These are phyloP conservation scores for Ptiloglossa arizonensis DNA, from an alignment of 1,140 invertebrate genomes.

Conservation along the genomic window DNA sequence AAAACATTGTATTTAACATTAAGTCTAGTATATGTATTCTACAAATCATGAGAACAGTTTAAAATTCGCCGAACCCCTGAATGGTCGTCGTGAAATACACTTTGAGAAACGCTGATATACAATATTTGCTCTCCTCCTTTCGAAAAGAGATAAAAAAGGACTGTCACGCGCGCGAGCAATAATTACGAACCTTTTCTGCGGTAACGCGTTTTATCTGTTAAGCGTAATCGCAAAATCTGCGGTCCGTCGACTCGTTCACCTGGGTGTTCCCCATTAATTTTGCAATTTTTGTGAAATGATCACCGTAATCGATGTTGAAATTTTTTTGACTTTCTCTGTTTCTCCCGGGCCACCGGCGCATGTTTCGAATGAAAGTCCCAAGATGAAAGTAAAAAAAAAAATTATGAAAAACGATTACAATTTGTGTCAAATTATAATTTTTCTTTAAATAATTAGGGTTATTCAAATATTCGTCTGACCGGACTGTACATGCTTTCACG, in stretches of 20 bases:
- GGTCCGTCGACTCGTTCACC: conserved; percentile 1
- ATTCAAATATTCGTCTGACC: no score
- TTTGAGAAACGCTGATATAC: no score
- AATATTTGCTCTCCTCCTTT: no score
- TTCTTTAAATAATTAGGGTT: no score
- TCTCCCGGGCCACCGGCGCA: neutral
- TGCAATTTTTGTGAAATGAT: conserved; percentile 21
- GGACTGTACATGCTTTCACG: no score
- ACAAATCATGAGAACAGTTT: no score
- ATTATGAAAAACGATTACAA: no score
- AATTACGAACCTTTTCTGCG: conserved; percentile 23
- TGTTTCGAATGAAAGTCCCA: neutral
- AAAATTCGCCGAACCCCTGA: no score
- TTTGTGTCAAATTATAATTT: no score
- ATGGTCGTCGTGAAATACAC: no score
- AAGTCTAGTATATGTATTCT: no score
- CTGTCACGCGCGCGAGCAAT: neutral
- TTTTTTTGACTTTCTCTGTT: conserved; percentile 23
- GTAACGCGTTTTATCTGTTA: conserved; percentile 28
- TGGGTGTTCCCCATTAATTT: conserved; percentile 45
- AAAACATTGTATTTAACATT: no score
- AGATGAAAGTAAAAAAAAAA: neutral
- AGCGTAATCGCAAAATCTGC: conserved; percentile 39
- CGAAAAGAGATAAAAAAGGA: neutral
- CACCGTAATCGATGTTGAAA: conserved; percentile 39